phyloP scores from a whole-genome alignment of 1,140 invertebrate genomes.

The Ips nitidus region DNA sequence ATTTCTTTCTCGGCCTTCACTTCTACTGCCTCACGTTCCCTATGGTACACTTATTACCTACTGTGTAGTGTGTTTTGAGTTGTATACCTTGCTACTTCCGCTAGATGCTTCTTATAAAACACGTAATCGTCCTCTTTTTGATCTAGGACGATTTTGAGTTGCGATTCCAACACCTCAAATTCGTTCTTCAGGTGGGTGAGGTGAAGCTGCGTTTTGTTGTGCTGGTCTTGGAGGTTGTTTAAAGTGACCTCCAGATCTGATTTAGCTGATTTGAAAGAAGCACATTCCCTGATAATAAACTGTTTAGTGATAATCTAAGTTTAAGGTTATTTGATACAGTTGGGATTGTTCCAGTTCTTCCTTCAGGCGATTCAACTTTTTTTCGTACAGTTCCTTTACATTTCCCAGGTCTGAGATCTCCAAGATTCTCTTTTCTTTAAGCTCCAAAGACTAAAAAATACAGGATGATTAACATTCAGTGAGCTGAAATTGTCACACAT shows the following conservation, averaged over 20 bases:
- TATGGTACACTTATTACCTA: not conserved
- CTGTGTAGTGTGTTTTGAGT: not conserved
- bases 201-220: not conserved
- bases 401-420: constrained; percentile 6
- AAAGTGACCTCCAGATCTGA: constrained; percentile 22
- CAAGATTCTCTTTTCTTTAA: constrained; percentile 16
- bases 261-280: not conserved
- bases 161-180: constrained; percentile 9
- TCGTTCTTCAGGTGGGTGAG: constrained; percentile 9
- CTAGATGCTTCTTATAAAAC: constrained; percentile 35
- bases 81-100: constrained; percentile 21
- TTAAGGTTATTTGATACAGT: constrained; percentile 7
- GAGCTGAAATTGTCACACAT: no score
- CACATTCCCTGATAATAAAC: constrained; percentile 8
- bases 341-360: constrained; percentile 23
- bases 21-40: constrained; percentile 16
- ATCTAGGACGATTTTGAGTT: constrained; percentile 30
- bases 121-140: constrained; percentile 35
- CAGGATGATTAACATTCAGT: no score
- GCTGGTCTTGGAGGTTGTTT: constrained; percentile 17
- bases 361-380: constrained; percentile 1
- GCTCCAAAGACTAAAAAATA: no score
- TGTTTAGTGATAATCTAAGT: not conserved
- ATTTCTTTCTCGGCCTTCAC: constrained; percentile 19
- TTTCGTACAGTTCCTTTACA: constrained; percentile 8